Evolutionary conservation across 2,888 invertebrate species (phyloP).

Genomic region (Apamea epomidion): DNA sequence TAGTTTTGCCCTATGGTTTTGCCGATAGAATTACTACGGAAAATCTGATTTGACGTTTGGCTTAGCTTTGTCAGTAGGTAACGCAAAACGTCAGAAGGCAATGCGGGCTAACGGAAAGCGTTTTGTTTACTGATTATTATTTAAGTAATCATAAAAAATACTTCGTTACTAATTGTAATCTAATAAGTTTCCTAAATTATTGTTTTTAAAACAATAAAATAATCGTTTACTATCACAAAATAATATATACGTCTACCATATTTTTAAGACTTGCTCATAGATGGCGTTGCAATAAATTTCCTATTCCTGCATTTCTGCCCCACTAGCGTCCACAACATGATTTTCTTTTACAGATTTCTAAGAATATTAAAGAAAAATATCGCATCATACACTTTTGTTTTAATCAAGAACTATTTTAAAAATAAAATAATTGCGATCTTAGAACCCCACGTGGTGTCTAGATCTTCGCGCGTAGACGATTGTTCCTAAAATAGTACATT

Average conservation of each 20-base stretch:
- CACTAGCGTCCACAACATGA: constrained; percentile 49
- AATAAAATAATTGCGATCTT: constrained; percentile 27
- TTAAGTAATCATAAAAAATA: background rate
- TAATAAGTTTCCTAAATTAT: background rate
- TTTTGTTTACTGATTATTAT: constrained; percentile 13
- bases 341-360: constrained; percentile 63
- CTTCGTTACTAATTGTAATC: background rate
- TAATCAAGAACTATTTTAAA: constrained; percentile 19
- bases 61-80: constrained; percentile 35
- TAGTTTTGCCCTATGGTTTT: constrained; percentile 35
- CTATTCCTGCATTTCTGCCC: constrained; percentile 25
- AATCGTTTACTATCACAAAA: background rate
- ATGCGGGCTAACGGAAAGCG: constrained; percentile 49
- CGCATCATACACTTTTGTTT: constrained; percentile 14
- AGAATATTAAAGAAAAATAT: constrained; percentile 37
- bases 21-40: constrained; percentile 36
- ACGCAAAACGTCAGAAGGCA: constrained; percentile 44
- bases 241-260: fast-evolving
- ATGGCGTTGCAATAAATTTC: constrained; percentile 50
- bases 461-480: constrained; percentile 53
- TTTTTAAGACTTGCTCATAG: constrained; percentile 6
- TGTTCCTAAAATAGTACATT: constrained; percentile 74
- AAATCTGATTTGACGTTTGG: constrained; percentile 55
- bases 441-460: constrained; percentile 63
- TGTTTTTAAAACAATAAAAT: background rate